Conservation (phyloP, 2,888 invertebrate species). For the Sicus ferrugineus region DNA sequence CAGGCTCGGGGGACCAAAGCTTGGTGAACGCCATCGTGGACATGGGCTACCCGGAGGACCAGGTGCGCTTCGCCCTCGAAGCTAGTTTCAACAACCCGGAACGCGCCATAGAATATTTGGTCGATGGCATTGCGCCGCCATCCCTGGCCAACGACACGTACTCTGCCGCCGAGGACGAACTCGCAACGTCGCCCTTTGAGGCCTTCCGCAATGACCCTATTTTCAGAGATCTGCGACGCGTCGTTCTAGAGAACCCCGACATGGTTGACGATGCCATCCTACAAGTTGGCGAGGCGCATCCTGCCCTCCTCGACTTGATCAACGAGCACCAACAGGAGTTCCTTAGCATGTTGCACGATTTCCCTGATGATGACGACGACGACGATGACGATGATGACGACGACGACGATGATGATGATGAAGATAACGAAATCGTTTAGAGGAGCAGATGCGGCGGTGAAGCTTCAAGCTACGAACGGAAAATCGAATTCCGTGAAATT, state of each 20-base stretch:
- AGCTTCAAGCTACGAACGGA: too few species aligned
- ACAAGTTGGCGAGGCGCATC: constrained; percentile 91
- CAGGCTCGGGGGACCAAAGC: constrained; percentile 31
- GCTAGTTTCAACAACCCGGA: constrained; percentile 97
- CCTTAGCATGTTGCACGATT: constrained; percentile 78
- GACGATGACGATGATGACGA: constrained; percentile 34
- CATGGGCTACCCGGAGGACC: constrained; percentile 87
- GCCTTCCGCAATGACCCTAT: constrained; percentile 90
- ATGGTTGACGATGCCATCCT: constrained; percentile 88
- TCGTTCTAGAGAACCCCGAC: constrained; percentile 90
- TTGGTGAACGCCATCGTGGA: constrained; percentile 43
- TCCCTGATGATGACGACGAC: constrained; percentile 40
- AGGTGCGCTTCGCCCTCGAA: constrained; percentile 86
- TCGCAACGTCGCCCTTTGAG: constrained; percentile 71
- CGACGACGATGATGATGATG: constrained; percentile 25
- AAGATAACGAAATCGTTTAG: background rate
- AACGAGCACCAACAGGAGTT: constrained; percentile 91
- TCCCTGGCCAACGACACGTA: constrained; percentile 31
- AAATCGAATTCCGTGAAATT: too few species aligned
- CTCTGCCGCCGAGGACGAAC: constrained; percentile 42
- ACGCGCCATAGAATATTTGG: constrained; percentile 94
- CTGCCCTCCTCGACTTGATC: constrained; percentile 86
- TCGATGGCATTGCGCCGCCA: constrained; percentile 78
- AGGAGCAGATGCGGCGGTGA: constrained; percentile 19
- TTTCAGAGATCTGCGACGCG: constrained; percentile 91